Evolutionary conservation across 2,113 vertebrate genomes (phyloP).

Genomic region (Corapipo altera): DNA sequence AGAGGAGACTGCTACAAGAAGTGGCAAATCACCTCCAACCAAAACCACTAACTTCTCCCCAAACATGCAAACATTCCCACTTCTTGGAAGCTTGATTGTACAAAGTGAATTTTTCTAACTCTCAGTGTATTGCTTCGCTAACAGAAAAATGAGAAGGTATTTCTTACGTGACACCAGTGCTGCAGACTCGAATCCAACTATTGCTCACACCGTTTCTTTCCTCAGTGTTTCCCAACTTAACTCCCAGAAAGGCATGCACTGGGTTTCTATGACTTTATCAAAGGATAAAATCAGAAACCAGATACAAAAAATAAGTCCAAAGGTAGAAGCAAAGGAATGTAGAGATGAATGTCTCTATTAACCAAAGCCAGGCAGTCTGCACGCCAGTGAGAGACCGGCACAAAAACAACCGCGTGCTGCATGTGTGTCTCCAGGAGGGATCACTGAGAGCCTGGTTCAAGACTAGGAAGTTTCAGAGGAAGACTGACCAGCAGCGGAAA

Average conservation of each 20-base stretch:
- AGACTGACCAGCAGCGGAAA: not conserved
- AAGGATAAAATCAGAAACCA: not conserved
- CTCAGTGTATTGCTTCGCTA: not conserved
- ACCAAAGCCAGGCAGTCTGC: not conserved
- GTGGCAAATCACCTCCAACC: not conserved
- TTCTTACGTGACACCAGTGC: not conserved
- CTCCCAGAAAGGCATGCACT: not conserved
- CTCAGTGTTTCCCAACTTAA: not conserved
- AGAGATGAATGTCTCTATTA: not conserved
- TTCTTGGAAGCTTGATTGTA: not conserved
- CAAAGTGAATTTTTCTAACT: not conserved
- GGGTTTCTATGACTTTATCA: not conserved
- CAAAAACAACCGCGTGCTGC: not conserved
- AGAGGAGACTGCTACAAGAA: not conserved
- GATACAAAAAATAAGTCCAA: not conserved
- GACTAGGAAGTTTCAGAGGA: not conserved
- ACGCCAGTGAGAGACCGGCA: fast-evolving
- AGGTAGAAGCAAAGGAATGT: not conserved
- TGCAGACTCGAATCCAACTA: not conserved
- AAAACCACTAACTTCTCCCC: not conserved
- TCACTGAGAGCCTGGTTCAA: not conserved
- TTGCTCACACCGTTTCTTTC: not conserved
- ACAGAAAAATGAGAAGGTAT: not conserved
- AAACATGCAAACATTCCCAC: not conserved
- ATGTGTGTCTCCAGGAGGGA: not conserved